Evolutionary conservation across 2,888 invertebrate species (phyloP).

Genomic region (Pharmacophagus antenor): DNA sequence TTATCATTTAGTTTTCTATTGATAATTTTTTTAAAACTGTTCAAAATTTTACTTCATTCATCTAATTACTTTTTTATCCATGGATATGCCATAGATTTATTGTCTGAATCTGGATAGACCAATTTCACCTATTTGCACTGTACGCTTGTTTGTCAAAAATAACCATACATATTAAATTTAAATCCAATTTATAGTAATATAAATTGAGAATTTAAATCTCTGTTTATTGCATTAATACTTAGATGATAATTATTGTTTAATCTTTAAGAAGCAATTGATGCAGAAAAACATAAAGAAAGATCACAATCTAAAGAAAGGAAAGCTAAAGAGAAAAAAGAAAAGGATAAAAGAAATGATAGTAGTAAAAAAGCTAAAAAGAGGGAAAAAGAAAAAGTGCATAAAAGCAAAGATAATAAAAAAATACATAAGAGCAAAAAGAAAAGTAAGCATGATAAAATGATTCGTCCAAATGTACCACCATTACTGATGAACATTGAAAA

Average conservation of each 20-base stretch:
- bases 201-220: too few relatives aligned
- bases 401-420: constrained; percentile 69
- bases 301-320: constrained; percentile 73
- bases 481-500: constrained; percentile 74
- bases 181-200: too few relatives aligned
- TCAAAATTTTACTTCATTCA: too few relatives aligned
- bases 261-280: constrained; percentile 49
- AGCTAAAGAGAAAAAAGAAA: constrained; percentile 58
- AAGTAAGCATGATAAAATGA: constrained; percentile 64
- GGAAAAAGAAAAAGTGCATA: constrained; percentile 56
- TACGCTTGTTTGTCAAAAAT: too few relatives aligned
- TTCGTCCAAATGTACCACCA: constrained; percentile 72
- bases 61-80: too few relatives aligned
- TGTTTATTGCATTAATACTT: too few relatives aligned
- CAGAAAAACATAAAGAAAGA: constrained; percentile 55
- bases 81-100: too few relatives aligned
- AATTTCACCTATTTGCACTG: too few relatives aligned
- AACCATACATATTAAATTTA: too few relatives aligned
- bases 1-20: too few relatives aligned
- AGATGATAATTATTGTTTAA: background rate
- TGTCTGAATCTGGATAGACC: too few relatives aligned
- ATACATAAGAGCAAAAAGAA: constrained; percentile 69
- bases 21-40: too few relatives aligned
- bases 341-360: constrained; percentile 58
- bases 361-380: constrained; percentile 68